Evolutionary conservation across 2,797 vertebrate species (phyloP), one percentile per base, ranked within the genome.

Genomic region (Melanotaenia nigrans): DNA sequence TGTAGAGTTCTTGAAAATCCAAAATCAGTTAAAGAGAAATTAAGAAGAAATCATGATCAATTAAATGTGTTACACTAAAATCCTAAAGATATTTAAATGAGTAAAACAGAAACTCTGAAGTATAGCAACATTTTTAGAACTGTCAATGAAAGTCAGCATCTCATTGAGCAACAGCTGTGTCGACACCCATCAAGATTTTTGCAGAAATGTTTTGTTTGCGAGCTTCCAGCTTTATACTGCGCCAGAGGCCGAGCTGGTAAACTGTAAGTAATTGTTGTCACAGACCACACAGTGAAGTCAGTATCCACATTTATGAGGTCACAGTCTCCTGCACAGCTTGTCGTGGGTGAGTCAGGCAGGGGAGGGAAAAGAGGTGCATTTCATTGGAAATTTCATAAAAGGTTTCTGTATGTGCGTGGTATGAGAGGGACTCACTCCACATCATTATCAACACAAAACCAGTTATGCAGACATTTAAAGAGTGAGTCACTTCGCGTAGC

Each of bases 401-500:
- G 38, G 6, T 69, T 68, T 62, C 0, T 7, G 0, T 4, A 11
- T 47, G 42, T 38, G 24, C 18, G 49, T 40, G 18, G 32, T 12
- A 16, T 68, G 35, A 55, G 13, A 8, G 36, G 60, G 58, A 30
- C 20, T 66, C 10, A 32, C 68, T 57, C 66, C 24, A 68, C 77
- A 78, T 90, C 88, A 87, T 36, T 38, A 71, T 70, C 73, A 51
- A 55, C 36, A 1, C 25, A 62, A 33, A 36, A 68, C 68, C 77
- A 60, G 54, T 84, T 75, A 80, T 68, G 77, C 73, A 55, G 56
- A 73, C 65, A 80, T 78, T 71, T 77, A 67, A 69, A 51, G 55
- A 11, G 47, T 93, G 89, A 92, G 78, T 93, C 91, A 91, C 61
- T 16, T 28, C 36, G 66, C 40, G 58, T 65, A 58, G 68, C 53